Conservation (phyloP, 2,888 invertebrate genomes). For the Sepiola atlantica region DNA sequence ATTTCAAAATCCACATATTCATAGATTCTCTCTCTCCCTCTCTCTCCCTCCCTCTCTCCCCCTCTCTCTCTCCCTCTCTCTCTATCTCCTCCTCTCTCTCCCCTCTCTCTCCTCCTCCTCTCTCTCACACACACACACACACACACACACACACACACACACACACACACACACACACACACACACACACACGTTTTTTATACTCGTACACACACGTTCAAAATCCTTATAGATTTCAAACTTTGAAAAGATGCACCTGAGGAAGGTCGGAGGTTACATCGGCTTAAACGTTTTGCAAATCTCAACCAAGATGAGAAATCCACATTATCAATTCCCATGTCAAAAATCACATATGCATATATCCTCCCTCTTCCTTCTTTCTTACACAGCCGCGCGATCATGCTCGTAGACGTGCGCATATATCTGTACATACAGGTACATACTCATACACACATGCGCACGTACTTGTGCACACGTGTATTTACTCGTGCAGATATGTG, state of each 20-base stretch:
- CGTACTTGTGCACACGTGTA: neutral
- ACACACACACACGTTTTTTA: neutral
- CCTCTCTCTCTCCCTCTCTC: too few relatives aligned
- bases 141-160: neutral
- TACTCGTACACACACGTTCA: neutral
- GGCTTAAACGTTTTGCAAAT: too few relatives aligned
- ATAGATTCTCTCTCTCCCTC: too few relatives aligned
- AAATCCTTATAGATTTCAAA: neutral
- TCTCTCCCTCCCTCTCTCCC: too few relatives aligned
- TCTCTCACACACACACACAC: too few relatives aligned
- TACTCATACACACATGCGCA: neutral
- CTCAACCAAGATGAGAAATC: too few relatives aligned
- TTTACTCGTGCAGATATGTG: neutral
- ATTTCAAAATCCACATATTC: too few relatives aligned
- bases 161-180: slow-evolving; percentile 32
- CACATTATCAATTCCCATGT: neutral
- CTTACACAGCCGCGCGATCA: neutral
- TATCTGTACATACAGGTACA: neutral
- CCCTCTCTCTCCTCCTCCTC: too few relatives aligned
- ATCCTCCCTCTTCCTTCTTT: neutral
- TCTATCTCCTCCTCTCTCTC: too few relatives aligned
- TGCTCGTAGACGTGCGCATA: neutral
- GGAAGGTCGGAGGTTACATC: too few relatives aligned
- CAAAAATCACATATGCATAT: neutral
- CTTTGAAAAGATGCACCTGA: too few relatives aligned